Percentiles rank a stretch among this genome's conserved stretches.
Conservation (phyloP, 2,888 invertebrate genomes). For the Chirona hameri region DNA sequence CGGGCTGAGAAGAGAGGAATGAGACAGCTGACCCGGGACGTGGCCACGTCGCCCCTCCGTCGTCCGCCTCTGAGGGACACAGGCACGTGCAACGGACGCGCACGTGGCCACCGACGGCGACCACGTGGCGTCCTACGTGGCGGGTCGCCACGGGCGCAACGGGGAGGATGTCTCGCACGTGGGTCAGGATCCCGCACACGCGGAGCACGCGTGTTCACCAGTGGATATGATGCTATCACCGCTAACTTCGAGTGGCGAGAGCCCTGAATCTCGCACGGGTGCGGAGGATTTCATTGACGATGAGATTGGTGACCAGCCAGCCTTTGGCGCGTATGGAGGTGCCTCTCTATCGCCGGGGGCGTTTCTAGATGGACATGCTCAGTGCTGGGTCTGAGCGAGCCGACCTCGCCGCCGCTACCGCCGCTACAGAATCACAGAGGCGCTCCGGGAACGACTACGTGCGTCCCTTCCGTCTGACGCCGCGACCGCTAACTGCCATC, state of each 20-base stretch:
- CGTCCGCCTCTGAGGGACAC: background rate
- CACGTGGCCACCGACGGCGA: background rate
- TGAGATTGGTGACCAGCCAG: constrained; percentile 28
- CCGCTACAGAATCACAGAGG: background rate
- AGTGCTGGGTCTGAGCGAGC: background rate
- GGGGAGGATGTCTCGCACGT: too few relatives aligned
- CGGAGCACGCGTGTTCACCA: too few relatives aligned
- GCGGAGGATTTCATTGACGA: constrained; percentile 13
- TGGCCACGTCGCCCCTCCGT: constrained; percentile 13
- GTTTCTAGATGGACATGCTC: background rate
- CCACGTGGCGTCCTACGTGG: background rate
- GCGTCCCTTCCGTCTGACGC: constrained; percentile 25
- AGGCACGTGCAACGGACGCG: background rate
- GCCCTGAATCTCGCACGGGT: background rate
- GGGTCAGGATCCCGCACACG: too few relatives aligned
- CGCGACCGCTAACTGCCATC: background rate
- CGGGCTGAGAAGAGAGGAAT: background rate
- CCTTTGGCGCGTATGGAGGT: background rate
- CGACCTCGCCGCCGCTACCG: background rate
- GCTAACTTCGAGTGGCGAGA: too few relatives aligned
- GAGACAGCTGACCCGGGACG: constrained; percentile 26
- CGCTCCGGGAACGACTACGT: background rate
- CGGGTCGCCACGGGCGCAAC: too few relatives aligned
- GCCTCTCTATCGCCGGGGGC: background rate
- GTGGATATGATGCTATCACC: too few relatives aligned